These are phyloP conservation scores for Dermolepida albohirtum DNA, from an alignment of 2,888 invertebrate genomes.

Conservation along the genomic window DNA sequence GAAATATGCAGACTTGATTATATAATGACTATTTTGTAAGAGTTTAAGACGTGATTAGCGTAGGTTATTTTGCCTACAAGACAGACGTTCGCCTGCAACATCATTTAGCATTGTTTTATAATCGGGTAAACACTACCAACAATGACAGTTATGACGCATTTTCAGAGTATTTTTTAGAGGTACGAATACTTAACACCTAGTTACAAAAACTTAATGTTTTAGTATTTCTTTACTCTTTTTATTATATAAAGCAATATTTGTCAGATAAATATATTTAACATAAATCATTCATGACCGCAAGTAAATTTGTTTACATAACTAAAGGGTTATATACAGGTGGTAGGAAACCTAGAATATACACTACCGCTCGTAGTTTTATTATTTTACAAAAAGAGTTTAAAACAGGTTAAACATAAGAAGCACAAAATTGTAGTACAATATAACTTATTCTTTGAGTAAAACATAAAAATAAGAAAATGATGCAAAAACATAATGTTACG, in stretches of 20 bases:
- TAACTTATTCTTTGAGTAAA: no score
- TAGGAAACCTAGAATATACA: no score
- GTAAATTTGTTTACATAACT: no score
- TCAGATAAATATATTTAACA: no score
- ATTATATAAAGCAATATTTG: neutral
- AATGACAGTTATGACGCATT: constrained; percentile 20
- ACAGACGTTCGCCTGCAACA: constrained; percentile 14
- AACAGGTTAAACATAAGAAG: no score
- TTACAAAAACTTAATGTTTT: constrained; percentile 3
- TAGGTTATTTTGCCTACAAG: constrained; percentile 28
- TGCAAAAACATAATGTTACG: no score
- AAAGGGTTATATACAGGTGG: no score
- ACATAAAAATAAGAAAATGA: no score
- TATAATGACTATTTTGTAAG: constrained; percentile 8
- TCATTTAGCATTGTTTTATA: constrained; percentile 20
- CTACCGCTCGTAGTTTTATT: no score
- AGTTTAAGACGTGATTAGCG: constrained; percentile 21
- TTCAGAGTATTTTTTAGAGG: neutral
- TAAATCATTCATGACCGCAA: no score
- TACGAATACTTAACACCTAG: constrained; percentile 14
- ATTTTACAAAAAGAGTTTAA: no score
- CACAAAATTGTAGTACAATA: no score
- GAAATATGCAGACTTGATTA: constrained; percentile 14
- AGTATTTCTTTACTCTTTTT: neutral
- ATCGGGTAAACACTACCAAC: constrained; percentile 3